phyloP scores from a whole-genome alignment of 2,888 invertebrate genomes.

The Polyommatus iphigenia region DNA sequence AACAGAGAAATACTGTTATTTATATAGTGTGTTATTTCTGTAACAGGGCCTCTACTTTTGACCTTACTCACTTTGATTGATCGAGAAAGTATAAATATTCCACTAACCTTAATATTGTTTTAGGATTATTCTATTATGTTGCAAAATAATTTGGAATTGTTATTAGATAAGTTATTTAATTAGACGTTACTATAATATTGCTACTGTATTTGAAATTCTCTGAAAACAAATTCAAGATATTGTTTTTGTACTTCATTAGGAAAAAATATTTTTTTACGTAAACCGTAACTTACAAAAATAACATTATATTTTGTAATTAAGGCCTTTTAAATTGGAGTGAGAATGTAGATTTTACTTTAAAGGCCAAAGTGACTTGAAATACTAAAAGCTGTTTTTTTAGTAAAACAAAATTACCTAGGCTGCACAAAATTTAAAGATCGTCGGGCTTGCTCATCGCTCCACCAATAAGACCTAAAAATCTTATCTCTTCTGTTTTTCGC shows the following conservation, averaged over 20 bases:
- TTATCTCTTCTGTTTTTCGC: too few species aligned
- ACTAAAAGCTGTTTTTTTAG: too few species aligned
- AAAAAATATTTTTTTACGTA: too few species aligned
- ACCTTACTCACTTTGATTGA: constrained; percentile 24
- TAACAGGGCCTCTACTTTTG: neutral
- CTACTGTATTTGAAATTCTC: neutral
- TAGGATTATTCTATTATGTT: constrained; percentile 1
- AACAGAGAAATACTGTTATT: neutral
- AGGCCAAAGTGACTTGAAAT: too few species aligned
- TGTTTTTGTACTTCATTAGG: neutral
- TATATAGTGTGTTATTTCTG: neutral
- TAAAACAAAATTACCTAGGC: too few species aligned
- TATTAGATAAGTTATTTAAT: neutral
- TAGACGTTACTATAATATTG: neutral
- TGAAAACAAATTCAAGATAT: neutral
- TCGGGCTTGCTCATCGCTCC: too few species aligned
- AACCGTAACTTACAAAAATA: too few species aligned
- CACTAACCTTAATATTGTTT: neutral
- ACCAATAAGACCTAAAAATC: neutral
- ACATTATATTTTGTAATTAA: too few species aligned
- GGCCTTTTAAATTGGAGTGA: too few species aligned
- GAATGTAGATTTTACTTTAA: too few species aligned
- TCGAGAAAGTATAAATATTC: constrained; percentile 1
- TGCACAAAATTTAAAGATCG: too few species aligned
- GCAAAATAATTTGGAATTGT: neutral